phyloP scores from a whole-genome alignment of 2,888 invertebrate genomes.

The Stenotaenia linearis region DNA sequence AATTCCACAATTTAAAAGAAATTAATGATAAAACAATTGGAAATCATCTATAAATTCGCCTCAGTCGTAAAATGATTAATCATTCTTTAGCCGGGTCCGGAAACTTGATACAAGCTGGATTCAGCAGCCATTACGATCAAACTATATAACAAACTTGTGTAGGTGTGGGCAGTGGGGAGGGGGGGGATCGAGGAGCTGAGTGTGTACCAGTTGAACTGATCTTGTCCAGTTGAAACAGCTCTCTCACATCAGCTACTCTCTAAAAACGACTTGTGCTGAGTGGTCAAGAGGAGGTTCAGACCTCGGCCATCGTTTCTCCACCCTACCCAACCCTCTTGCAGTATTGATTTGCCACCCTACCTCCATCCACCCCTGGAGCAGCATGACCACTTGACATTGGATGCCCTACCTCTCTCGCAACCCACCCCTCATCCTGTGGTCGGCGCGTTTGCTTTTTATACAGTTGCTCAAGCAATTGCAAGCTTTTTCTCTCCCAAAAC shows the following conservation, averaged over 20 bases:
- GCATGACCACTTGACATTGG: background rate
- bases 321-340: background rate
- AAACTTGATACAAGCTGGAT: background rate
- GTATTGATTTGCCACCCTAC: background rate
- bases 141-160: background rate
- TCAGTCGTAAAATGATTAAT: background rate
- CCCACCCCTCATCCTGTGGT: conserved; percentile 5
- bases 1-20: background rate
- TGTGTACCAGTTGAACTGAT: background rate
- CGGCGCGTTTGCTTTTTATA: background rate
- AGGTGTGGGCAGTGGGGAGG: background rate
- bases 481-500: conserved; percentile 8
- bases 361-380: background rate
- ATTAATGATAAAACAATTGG: background rate
- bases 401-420: background rate
- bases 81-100: background rate
- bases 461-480: conserved; percentile 24
- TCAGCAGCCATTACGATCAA: background rate
- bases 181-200: background rate
- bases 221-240: background rate
- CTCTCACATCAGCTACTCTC: background rate
- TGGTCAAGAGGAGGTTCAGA: background rate
- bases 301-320: conserved; percentile 1
- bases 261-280: background rate
- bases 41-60: background rate